Conservation (phyloP, 2,113 vertebrate species). For the Danionella cerebrum region DNA sequence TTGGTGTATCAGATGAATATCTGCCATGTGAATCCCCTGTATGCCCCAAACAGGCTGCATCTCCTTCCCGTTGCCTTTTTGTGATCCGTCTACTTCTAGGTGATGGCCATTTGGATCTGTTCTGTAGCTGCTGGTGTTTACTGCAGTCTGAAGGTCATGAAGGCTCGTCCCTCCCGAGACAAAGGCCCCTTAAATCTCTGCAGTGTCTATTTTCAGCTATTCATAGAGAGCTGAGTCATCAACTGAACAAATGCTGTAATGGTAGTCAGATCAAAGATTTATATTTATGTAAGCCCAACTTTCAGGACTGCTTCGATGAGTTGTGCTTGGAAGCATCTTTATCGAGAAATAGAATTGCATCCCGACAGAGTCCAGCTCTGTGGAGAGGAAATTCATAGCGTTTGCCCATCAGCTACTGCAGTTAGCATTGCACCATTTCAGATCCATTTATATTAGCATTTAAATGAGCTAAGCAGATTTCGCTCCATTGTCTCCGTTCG, state of each 20-base stretch:
- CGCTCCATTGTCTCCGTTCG: conserved; percentile 34
- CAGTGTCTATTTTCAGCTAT: conserved; percentile 3
- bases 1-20: too few species aligned
- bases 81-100: conserved; percentile 16
- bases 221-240: conserved; percentile 10
- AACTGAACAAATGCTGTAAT: background rate
- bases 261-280: background rate
- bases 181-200: conserved; percentile 27
- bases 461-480: conserved; percentile 43
- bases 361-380: background rate
- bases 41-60: background rate
- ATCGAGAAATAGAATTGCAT: background rate
- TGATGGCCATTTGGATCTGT: conserved; percentile 8
- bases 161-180: background rate
- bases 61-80: background rate
- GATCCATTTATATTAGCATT: conserved; percentile 45
- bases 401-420: background rate
- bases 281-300: conserved; percentile 12
- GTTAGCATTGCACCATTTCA: conserved; percentile 22
- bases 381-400: background rate
- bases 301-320: background rate
- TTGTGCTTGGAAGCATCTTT: background rate
- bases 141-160: conserved; percentile 28
- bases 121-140: background rate
- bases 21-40: background rate